phyloP scores from a whole-genome alignment of 37 sponge, comb jelly and placozoan species.

The Aplysina aerophoba region DNA sequence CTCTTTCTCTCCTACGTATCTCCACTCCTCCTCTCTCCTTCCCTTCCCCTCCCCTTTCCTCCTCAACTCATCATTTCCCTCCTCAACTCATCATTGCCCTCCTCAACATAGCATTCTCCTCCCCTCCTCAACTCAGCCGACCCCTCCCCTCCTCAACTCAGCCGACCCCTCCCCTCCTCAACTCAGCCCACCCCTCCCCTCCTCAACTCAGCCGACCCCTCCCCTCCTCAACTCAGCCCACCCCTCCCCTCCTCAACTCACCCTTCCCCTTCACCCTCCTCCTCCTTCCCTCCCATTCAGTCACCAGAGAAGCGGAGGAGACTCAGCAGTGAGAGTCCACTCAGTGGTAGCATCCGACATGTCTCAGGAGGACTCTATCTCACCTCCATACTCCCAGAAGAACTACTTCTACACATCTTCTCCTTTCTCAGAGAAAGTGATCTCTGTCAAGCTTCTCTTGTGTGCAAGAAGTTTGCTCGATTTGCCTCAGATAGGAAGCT shows the following conservation, averaged over 20 bases:
- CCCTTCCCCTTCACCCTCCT: no score
- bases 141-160: no score
- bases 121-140: background rate
- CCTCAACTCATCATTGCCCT: background rate
- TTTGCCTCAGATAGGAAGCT: slow-evolving; percentile 47
- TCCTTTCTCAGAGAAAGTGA: slow-evolving; percentile 70
- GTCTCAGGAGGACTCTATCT: slow-evolving; percentile 32
- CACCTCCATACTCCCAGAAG: slow-evolving; percentile 54
- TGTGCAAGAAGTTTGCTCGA: slow-evolving; percentile 59
- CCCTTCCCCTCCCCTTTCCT: background rate
- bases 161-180: background rate
- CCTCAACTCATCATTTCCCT: no score
- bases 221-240: no score
- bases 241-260: no score
- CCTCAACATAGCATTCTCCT: background rate
- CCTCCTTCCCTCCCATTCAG: background rate
- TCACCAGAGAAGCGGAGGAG: background rate
- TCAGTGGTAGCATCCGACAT: background rate
- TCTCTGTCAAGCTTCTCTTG: slow-evolving; percentile 36
- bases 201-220: background rate
- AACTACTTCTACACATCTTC: slow-evolving; percentile 73
- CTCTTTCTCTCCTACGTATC: background rate
- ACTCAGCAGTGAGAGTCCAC: background rate
- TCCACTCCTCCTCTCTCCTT: slow-evolving; percentile 24
- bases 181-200: slow-evolving; percentile 8